These are phyloP conservation scores for Eriosoma lanigerum DNA, from an alignment of 1,140 invertebrate species.

Conservation along the genomic window DNA sequence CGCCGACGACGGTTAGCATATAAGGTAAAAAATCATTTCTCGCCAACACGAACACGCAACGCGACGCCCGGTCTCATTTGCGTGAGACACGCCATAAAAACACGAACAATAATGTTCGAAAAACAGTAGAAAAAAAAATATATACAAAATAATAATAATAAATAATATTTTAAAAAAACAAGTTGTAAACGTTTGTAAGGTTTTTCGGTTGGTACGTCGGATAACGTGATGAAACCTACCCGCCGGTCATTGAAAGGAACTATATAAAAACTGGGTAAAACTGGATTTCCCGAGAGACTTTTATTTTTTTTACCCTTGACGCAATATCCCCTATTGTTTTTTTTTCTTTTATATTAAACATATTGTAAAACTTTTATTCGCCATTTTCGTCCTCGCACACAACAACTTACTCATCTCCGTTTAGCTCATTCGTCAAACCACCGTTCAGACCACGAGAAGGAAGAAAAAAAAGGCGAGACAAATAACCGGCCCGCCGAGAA, in stretches of 20 bases:
- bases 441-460: too few species aligned
- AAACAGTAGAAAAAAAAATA: too few species aligned
- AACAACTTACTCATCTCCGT: not conserved
- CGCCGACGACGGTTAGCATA: too few species aligned
- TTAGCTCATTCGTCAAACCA: too few species aligned
- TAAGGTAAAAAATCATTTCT: not conserved
- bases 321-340: not conserved
- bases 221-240: not conserved
- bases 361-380: not conserved
- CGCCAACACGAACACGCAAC: slow-evolving; percentile 35
- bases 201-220: not conserved
- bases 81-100: slow-evolving; percentile 49
- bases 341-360: not conserved
- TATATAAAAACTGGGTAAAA: not conserved
- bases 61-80: slow-evolving; percentile 43
- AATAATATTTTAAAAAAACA: not conserved
- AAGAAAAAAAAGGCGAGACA: too few species aligned
- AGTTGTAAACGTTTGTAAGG: slow-evolving; percentile 38
- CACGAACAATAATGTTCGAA: too few species aligned
- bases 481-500: too few species aligned
- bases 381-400: not conserved
- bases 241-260: not conserved
- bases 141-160: slow-evolving; percentile 28
- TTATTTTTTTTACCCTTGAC: not conserved
- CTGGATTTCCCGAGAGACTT: not conserved